Percentiles rank a stretch among this genome's conserved stretches.
phyloP scores from a whole-genome alignment of 2,888 invertebrate genomes.

The Elysia crispata region DNA sequence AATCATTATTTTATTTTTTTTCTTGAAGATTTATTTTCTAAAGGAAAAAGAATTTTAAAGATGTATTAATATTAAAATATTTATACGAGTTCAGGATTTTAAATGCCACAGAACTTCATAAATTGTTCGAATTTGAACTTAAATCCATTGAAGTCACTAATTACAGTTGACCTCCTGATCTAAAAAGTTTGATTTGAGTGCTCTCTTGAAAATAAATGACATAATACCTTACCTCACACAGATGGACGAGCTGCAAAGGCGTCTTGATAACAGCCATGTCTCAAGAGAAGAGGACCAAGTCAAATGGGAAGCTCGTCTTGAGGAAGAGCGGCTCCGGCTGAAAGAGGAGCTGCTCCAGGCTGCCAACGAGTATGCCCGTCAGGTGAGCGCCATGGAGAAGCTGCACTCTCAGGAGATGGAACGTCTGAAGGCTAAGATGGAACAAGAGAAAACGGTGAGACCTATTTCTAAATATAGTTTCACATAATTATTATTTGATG shows the following conservation, averaged over 20 bases:
- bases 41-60: too few relatives aligned
- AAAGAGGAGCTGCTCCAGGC: constrained; percentile 64
- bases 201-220: not conserved
- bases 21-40: too few relatives aligned
- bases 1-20: too few relatives aligned
- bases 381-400: constrained; percentile 64
- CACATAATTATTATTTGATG: too few relatives aligned
- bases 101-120: too few relatives aligned
- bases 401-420: constrained; percentile 59
- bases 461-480: too few relatives aligned
- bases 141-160: too few relatives aligned
- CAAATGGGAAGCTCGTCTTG: constrained; percentile 59
- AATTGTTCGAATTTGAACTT: too few relatives aligned
- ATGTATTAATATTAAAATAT: too few relatives aligned
- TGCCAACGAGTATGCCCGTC: constrained; percentile 64
- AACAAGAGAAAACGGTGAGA: constrained; percentile 59
- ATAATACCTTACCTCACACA: constrained; percentile 32
- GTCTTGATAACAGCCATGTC: constrained; percentile 56
- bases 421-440: constrained; percentile 58
- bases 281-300: constrained; percentile 60
- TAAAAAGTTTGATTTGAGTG: too few relatives aligned
- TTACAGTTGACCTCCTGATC: too few relatives aligned
- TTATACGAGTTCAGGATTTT: too few relatives aligned
- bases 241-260: constrained; percentile 59
- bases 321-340: constrained; percentile 63